phyloP scores from a whole-genome alignment of 2,113 vertebrate genomes.

The Sylvilagus bachmani region DNA sequence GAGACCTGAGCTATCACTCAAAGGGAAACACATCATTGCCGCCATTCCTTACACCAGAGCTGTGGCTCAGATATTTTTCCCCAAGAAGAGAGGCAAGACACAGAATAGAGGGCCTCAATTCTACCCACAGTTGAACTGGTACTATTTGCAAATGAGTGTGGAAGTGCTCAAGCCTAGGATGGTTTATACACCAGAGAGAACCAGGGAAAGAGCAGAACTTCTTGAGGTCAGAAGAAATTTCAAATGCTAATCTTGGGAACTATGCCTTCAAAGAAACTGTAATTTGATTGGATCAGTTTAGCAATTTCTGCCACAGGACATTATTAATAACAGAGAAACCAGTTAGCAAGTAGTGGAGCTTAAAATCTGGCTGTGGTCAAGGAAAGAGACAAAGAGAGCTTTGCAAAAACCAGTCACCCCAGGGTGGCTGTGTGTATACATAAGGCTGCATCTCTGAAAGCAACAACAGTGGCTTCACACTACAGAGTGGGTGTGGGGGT shows the following conservation, averaged over 20 bases:
- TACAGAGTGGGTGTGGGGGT: not conserved
- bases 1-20: not conserved
- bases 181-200: slow-evolving; percentile 29
- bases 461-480: slow-evolving; percentile 19
- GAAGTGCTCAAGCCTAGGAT: not conserved
- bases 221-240: slow-evolving; percentile 38
- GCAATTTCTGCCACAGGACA: not conserved
- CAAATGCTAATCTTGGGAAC: slow-evolving; percentile 1
- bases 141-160: not conserved
- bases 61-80: slow-evolving; percentile 9
- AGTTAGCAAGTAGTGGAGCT: not conserved
- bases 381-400: not conserved
- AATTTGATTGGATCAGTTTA: slow-evolving; percentile 35
- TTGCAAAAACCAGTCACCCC: not conserved
- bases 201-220: not conserved
- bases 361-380: slow-evolving; percentile 4
- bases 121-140: not conserved
- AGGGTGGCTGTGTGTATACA: not conserved
- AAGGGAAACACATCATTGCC: not conserved
- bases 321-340: slow-evolving; percentile 48
- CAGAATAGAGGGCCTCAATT: slow-evolving; percentile 2
- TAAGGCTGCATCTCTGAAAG: not conserved
- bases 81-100: not conserved
- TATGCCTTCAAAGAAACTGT: slow-evolving; percentile 17
- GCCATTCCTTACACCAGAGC: not conserved